A percentile compares a stretch with the other conserved stretches of the same genome.
phyloP scores from a whole-genome alignment of 37 sponge, comb jelly and placozoan species.

The Aphrocallistes beatrix region DNA sequence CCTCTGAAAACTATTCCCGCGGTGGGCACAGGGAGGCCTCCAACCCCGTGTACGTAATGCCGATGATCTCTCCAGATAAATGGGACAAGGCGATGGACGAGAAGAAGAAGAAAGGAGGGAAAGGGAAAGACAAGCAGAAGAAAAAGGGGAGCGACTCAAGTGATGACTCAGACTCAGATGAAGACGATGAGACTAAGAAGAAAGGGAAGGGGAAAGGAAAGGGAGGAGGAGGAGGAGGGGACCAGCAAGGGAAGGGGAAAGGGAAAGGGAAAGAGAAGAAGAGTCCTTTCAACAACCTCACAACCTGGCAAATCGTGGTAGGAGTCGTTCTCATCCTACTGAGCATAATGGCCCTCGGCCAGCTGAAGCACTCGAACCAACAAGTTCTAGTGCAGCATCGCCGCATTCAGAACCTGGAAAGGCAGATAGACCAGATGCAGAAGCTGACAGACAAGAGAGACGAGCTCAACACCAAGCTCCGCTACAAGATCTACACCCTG shows the following conservation, averaged over 20 bases:
- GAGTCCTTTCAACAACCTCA: conserved; percentile 1
- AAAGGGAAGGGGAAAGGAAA: neutral
- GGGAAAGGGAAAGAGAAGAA: neutral
- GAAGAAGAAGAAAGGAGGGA: neutral
- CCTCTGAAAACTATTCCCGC: neutral
- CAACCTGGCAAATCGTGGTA: neutral
- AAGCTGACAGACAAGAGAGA: neutral
- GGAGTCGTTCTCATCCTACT: neutral
- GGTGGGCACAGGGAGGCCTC: neutral
- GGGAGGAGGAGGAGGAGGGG: neutral
- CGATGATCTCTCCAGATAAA: neutral
- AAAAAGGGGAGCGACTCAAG: neutral
- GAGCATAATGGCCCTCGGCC: neutral
- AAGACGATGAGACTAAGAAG: neutral
- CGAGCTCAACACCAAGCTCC: neutral
- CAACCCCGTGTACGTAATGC: neutral
- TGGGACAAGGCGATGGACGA: neutral
- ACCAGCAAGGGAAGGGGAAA: neutral
- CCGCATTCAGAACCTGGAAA: neutral
- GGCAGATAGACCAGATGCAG: neutral
- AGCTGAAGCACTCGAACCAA: conserved; percentile 1
- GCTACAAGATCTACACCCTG: neutral
- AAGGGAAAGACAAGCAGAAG: neutral
- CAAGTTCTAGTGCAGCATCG: neutral
- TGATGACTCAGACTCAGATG: neutral